Conservation (phyloP, 2,888 invertebrate genomes). For the Hermaeophaga mercurialis region DNA sequence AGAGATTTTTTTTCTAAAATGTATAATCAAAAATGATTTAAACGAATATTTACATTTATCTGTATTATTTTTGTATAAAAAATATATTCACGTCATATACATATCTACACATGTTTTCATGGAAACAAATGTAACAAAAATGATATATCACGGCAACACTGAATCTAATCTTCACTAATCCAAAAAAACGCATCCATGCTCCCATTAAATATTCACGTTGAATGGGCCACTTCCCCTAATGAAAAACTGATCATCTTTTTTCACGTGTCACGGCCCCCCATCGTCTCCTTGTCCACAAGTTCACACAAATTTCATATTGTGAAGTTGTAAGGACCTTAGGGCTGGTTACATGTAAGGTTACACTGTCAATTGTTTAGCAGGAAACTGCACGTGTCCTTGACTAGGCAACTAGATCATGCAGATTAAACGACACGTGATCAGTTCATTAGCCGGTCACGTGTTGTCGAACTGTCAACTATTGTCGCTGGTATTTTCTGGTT, state of each 20-base stretch:
- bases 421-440: conserved; percentile 50
- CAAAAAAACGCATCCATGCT: neutral
- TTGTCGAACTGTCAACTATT: conserved; percentile 32
- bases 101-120: too few species aligned
- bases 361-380: conserved; percentile 48
- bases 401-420: conserved; percentile 47
- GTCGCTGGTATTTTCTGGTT: conserved; percentile 32
- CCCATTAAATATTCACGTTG: conserved; percentile 12
- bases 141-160: too few species aligned
- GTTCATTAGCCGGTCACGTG: conserved; percentile 52
- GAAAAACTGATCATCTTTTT: conserved; percentile 32
- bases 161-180: neutral
- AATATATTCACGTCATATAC: too few species aligned
- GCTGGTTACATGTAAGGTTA: conserved; percentile 44
- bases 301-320: conserved; percentile 29
- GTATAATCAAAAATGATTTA: too few species aligned
- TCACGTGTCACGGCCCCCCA: conserved; percentile 27
- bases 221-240: conserved; percentile 26
- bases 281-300: conserved; percentile 30
- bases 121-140: neutral
- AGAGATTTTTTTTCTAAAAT: too few species aligned
- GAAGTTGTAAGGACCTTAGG: conserved; percentile 11
- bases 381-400: conserved; percentile 48
- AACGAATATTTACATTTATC: too few species aligned
- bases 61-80: too few species aligned